Conservation (phyloP, 2,113 vertebrate genomes). For the Accipiter virgatus region DNA sequence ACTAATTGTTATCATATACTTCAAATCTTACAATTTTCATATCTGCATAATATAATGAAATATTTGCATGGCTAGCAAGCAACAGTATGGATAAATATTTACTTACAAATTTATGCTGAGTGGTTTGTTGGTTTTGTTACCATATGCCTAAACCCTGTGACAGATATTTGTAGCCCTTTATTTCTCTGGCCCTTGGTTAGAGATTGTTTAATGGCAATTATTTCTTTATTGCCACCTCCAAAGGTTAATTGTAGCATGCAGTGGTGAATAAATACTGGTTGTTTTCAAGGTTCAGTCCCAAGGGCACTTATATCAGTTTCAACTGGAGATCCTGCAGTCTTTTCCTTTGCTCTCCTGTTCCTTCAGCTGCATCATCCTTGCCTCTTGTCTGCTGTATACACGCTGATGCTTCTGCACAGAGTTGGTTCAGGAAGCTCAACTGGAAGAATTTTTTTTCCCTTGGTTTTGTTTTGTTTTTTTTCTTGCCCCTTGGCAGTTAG, state of each 20-base stretch:
- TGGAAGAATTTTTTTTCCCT: background rate
- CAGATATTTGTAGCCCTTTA: background rate
- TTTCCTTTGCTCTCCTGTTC: background rate
- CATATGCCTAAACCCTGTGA: background rate
- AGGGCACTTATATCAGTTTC: background rate
- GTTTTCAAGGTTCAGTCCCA: background rate
- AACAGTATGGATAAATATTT: background rate
- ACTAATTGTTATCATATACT: background rate
- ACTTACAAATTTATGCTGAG: background rate
- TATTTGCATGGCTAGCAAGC: background rate
- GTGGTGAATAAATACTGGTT: background rate
- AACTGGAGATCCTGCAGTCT: background rate
- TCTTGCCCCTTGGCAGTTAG: background rate
- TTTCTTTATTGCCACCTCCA: background rate
- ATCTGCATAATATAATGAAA: background rate
- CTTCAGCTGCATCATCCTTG: background rate
- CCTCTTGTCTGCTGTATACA: fast-evolving
- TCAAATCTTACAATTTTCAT: background rate
- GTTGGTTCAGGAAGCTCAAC: background rate
- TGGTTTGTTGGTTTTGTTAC: background rate
- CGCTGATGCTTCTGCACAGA: background rate
- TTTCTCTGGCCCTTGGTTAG: background rate
- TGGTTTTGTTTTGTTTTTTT: too few species aligned
- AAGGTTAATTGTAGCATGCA: background rate
- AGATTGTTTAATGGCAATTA: background rate